phyloP scores from a whole-genome alignment of 2,113 vertebrate genomes.

The Phyllostomus hastatus region DNA sequence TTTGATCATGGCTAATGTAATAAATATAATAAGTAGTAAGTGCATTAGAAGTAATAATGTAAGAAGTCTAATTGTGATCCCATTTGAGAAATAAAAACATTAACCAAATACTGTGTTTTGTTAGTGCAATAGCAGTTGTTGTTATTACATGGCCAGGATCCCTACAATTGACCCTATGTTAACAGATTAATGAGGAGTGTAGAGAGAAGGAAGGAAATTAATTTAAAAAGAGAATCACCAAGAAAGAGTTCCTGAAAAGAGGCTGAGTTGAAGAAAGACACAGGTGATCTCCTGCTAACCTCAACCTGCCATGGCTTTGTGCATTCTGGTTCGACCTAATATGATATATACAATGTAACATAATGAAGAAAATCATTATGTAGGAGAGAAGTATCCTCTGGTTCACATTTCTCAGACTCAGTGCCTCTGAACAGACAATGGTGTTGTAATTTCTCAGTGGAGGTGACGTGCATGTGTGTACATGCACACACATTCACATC shows the following conservation, averaged over 20 bases:
- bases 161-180: background rate
- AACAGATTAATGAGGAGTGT: background rate
- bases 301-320: background rate
- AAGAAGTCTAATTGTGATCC: background rate
- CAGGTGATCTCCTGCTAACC: background rate
- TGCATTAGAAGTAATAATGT: background rate
- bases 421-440: background rate
- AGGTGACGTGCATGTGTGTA: background rate
- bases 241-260: conserved; percentile 16
- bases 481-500: background rate
- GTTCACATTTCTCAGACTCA: background rate
- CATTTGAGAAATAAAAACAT: background rate
- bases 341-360: conserved; percentile 1
- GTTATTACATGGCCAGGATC: background rate
- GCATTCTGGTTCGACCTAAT: background rate
- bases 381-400: background rate
- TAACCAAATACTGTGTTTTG: background rate
- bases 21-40: background rate
- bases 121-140: background rate
- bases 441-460: background rate
- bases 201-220: conserved; percentile 22
- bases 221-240: conserved; percentile 35
- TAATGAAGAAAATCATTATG: background rate
- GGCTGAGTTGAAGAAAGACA: background rate
- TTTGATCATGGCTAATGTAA: background rate